These are phyloP conservation scores for Zenarchopterus dispar DNA, from an alignment of 2,797 vertebrate genomes.

Conservation along the genomic window DNA sequence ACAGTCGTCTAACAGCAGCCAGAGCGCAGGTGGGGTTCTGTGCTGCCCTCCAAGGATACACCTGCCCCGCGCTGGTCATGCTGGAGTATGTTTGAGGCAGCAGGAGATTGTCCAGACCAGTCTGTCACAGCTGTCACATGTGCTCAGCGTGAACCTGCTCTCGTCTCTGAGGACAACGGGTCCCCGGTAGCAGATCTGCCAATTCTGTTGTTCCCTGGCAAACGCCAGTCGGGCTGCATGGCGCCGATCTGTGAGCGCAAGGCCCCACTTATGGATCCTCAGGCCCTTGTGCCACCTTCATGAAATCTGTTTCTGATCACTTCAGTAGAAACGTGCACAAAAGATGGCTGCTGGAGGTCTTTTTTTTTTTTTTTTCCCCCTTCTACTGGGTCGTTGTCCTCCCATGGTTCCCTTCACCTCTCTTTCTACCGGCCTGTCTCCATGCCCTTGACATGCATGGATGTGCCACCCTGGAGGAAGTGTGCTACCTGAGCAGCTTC, in stretches of 20 bases:
- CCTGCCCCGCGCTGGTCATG: too few relatives aligned
- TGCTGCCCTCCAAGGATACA: background rate
- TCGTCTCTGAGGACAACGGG: background rate
- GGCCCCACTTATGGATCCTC: background rate
- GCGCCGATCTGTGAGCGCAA: background rate
- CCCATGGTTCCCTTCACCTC: too few relatives aligned
- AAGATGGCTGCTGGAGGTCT: too few relatives aligned
- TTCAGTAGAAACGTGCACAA: too few relatives aligned
- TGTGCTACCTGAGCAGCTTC: too few relatives aligned
- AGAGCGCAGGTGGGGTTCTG: background rate
- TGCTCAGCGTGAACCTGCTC: background rate
- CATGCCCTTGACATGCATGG: too few relatives aligned
- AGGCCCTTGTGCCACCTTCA: too few relatives aligned
- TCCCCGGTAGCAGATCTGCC: background rate
- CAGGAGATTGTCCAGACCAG: background rate
- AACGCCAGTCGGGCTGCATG: background rate
- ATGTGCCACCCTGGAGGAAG: too few relatives aligned
- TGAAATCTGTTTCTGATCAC: too few relatives aligned
- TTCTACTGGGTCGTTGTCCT: too few relatives aligned
- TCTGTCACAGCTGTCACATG: background rate
- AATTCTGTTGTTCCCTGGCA: background rate
- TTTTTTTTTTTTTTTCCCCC: too few relatives aligned
- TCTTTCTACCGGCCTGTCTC: too few relatives aligned
- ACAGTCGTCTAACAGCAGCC: background rate
- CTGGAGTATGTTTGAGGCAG: background rate